Evolutionary conservation across 92 coral and sea anemone genomes (phyloP), one percentile per base, ranked within the genome.

Genomic region (Porites evermanni): DNA sequence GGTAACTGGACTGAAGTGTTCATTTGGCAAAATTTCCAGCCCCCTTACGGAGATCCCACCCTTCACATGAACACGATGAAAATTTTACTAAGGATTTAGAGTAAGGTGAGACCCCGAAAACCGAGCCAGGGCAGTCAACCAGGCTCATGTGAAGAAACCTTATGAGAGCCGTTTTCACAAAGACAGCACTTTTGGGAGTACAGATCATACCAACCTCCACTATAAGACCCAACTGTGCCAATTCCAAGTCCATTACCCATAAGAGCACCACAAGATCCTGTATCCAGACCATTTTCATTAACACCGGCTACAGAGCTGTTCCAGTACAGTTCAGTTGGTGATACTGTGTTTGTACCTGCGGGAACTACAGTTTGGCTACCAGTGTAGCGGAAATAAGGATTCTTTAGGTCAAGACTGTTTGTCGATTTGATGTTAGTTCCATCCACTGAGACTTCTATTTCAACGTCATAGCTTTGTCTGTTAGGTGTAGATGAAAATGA

Each of bases 391-490:
- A 96, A 96, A 86, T 89, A 96, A 12, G 99, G 99, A 77, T 96
- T 96, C 82, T 96, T 96, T 23, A 96, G 86, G 85, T 96, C 99
- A 29, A 96, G 87, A 1, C 94, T 86, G 88, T 95, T 96, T 81
- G 86, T 87, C 18, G 98, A 91, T 52, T 91, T 82, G 71, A 96
- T 88, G 68, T 74, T 91, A 3, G 99, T 93, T 18, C 99, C 99
- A 72, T 96, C 98, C 6, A 96, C 86, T 38, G 92, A 81, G 7
- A 96, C 56, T 56, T 93, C 98, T 18, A 96, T 85, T 21, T 96
- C 98, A 10, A 96, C 99, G 79, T 96, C 99, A 66, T 96, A 96
- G 80, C 99, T 96, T 86, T 96, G 99, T 75, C 99, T 96, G 75
- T 4, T 1, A 67, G 77, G 79, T 20, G 51, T n/a, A 56, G 16